Conservation (phyloP, 1,140 invertebrate genomes). For the Drosophila bifasciata region DNA sequence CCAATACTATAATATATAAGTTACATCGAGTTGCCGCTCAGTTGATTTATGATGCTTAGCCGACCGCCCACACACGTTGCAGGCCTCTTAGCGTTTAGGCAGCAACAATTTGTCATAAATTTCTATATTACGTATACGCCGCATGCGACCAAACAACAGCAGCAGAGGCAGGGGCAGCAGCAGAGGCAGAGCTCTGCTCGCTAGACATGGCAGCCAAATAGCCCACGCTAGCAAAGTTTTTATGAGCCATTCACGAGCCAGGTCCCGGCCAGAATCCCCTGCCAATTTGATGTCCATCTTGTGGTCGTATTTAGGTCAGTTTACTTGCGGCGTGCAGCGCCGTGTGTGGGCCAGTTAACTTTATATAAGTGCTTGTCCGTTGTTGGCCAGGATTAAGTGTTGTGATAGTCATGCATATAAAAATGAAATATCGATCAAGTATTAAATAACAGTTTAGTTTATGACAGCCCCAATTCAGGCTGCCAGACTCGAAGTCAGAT, state of each 20-base stretch:
- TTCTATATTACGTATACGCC: constrained; percentile 55
- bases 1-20: constrained; percentile 29
- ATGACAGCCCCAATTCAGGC: constrained; percentile 55
- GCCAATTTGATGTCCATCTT: constrained; percentile 71
- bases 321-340: constrained; percentile 51
- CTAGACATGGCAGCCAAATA: constrained; percentile 54
- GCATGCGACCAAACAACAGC: constrained; percentile 22
- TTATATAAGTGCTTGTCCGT: constrained; percentile 74
- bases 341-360: constrained; percentile 58
- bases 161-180: neutral
- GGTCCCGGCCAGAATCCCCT: neutral
- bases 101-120: constrained; percentile 82
- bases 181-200: neutral
- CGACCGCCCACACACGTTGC: constrained; percentile 73
- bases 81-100: constrained; percentile 69
- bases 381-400: constrained; percentile 76
- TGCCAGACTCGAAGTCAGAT: constrained; percentile 5
- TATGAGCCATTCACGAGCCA: constrained; percentile 64
- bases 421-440: constrained; percentile 83
- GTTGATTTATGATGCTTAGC: constrained; percentile 69
- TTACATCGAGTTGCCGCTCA: constrained; percentile 37
- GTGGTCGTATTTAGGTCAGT: constrained; percentile 78
- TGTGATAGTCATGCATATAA: constrained; percentile 81
- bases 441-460: constrained; percentile 83
- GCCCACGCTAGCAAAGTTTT: constrained; percentile 66